These are phyloP conservation scores for Clavelina lepadiformis DNA, from an alignment of 23 tunicate species.

Conservation along the genomic window DNA sequence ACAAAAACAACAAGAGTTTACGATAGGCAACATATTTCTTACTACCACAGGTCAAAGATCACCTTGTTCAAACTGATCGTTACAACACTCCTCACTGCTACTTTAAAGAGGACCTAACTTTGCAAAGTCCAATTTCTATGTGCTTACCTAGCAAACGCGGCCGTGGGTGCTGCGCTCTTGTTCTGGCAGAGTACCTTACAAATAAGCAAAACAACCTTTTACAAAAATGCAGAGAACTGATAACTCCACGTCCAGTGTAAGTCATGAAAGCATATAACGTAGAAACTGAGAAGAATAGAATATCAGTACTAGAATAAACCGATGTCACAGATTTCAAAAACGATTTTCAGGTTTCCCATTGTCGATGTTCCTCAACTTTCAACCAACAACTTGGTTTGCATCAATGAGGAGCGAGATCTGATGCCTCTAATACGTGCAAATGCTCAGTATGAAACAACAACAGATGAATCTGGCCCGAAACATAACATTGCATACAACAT, in stretches of 20 bases:
- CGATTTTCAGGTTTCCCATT: slow-evolving; percentile 21
- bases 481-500: slow-evolving; percentile 25
- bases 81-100: not conserved
- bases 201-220: slow-evolving; percentile 55
- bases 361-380: slow-evolving; percentile 19
- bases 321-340: too few species aligned
- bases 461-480: slow-evolving; percentile 9
- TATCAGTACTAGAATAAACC: too few species aligned
- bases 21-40: too few species aligned
- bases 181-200: slow-evolving; percentile 41
- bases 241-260: slow-evolving; percentile 27
- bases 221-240: slow-evolving; percentile 33
- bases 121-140: slow-evolving; percentile 63
- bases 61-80: not conserved
- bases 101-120: slow-evolving; percentile 24
- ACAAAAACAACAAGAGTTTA: too few species aligned
- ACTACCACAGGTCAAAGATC: too few species aligned
- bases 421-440: slow-evolving; percentile 31
- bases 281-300: too few species aligned
- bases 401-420: slow-evolving; percentile 34
- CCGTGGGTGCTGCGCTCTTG: slow-evolving; percentile 66
- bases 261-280: too few species aligned
- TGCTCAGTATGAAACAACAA: slow-evolving; percentile 25
- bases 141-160: slow-evolving; percentile 64
- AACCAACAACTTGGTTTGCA: slow-evolving; percentile 23